Conservation (phyloP, 1,140 invertebrate genomes). For the Lordiphosa stackelbergi region DNA sequence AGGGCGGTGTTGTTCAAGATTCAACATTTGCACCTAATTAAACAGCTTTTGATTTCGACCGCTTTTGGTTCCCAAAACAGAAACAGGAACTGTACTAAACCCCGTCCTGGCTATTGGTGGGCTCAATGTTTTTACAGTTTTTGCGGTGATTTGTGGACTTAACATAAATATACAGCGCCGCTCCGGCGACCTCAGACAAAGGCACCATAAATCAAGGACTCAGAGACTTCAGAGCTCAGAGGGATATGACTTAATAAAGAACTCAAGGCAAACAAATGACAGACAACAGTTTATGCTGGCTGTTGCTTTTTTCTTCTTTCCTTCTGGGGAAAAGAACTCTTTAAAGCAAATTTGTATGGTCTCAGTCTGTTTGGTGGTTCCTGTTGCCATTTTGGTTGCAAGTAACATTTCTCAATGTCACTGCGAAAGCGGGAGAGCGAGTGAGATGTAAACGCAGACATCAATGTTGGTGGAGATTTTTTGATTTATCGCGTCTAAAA, state of each 20-base stretch:
- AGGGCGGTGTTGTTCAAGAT: too few relatives aligned
- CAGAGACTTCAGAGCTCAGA: slow-evolving; percentile 23
- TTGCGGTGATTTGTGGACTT: slow-evolving; percentile 65
- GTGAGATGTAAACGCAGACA: slow-evolving; percentile 10
- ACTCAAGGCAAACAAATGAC: slow-evolving; percentile 46
- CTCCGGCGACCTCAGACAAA: slow-evolving; percentile 45
- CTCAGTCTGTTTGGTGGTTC: slow-evolving; percentile 3
- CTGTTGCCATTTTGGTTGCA: slow-evolving; percentile 11
- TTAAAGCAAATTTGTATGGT: slow-evolving; percentile 37
- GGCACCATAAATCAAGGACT: slow-evolving; percentile 52
- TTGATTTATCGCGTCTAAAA: slow-evolving; percentile 55
- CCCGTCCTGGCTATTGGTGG: slow-evolving; percentile 17
- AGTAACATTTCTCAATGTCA: slow-evolving; percentile 61
- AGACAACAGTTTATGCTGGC: slow-evolving; percentile 9
- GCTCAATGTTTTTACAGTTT: slow-evolving; percentile 44
- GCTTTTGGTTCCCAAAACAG: background rate
- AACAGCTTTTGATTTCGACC: background rate
- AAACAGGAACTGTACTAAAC: slow-evolving; percentile 23
- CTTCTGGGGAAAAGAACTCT: slow-evolving; percentile 5
- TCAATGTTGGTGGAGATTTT: slow-evolving; percentile 23
- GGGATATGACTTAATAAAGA: slow-evolving; percentile 49
- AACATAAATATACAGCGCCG: slow-evolving; percentile 43
- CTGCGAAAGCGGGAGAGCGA: background rate
- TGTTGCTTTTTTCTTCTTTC: background rate
- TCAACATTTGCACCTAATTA: too few relatives aligned